These are phyloP conservation scores for Microtus montanus DNA, from an alignment of 2,113 vertebrate species.

Conservation along the genomic window DNA sequence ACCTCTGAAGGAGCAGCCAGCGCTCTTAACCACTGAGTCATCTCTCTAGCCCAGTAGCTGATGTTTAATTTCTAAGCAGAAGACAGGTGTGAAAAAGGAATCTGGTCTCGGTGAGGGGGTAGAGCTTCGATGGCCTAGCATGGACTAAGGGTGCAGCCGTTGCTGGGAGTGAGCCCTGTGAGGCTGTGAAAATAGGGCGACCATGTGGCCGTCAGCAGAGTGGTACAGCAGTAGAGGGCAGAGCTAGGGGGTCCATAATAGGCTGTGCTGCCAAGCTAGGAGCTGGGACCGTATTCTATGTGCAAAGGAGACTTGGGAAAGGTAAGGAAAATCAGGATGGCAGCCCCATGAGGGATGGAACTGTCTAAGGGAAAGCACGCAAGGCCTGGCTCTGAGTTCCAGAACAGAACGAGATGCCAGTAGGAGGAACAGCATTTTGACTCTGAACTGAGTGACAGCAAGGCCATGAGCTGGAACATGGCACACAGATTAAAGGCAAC, in stretches of 20 bases:
- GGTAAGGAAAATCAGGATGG: not conserved
- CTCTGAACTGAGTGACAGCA: not conserved
- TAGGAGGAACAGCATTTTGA: not conserved
- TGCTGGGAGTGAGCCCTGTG: not conserved
- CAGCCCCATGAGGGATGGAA: not conserved
- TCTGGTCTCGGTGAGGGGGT: not conserved
- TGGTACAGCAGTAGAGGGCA: not conserved
- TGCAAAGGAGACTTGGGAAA: not conserved
- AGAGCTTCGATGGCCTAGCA: not conserved
- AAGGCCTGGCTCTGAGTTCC: not conserved
- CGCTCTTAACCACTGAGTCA: no score
- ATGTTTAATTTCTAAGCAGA: not conserved
- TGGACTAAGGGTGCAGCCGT: not conserved
- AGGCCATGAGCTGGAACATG: not conserved
- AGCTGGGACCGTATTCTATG: not conserved
- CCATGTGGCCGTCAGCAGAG: not conserved
- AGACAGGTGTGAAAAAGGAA: not conserved
- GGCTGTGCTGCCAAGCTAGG: not conserved
- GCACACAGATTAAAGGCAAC: not conserved
- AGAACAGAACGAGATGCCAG: not conserved
- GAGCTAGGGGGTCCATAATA: not conserved
- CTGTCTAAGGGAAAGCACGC: not conserved
- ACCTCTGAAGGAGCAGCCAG: not conserved
- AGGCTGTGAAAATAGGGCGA: not conserved
- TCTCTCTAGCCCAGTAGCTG: not conserved